These are phyloP conservation scores for Tyrannus savana DNA, from an alignment of 2,113 vertebrate species.

Conservation along the genomic window DNA sequence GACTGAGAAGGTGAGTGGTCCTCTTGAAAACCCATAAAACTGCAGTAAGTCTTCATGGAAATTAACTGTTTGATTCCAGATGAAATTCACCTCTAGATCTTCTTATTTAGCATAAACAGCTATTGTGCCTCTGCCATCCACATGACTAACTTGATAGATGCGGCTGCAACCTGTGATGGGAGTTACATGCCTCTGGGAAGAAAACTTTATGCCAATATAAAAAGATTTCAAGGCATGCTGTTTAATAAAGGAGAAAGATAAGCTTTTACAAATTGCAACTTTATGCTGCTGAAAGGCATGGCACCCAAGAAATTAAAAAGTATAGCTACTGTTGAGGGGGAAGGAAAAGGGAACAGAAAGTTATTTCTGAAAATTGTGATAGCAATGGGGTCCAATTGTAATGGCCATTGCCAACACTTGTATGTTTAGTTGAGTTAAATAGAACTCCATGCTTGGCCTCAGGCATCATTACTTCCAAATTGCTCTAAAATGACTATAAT, in stretches of 20 bases:
- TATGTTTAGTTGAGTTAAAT: constrained; percentile 23
- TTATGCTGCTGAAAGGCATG: not conserved
- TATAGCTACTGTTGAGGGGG: not conserved
- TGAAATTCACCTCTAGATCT: not conserved
- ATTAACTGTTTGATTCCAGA: not conserved
- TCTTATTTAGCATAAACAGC: not conserved
- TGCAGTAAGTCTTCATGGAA: not conserved
- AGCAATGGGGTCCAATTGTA: not conserved
- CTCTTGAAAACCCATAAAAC: not conserved
- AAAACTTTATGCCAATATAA: not conserved
- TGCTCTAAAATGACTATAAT: constrained; percentile 50
- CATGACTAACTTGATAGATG: not conserved
- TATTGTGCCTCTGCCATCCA: not conserved
- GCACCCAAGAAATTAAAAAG: not conserved
- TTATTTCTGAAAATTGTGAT: not conserved
- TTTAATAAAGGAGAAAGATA: not conserved
- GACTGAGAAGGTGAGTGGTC: not conserved
- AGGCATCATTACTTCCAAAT: constrained; percentile 56
- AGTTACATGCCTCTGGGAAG: not conserved
- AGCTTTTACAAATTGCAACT: not conserved
- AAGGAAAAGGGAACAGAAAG: not conserved
- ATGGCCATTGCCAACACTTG: not conserved
- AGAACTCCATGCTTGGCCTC: constrained; percentile 14
- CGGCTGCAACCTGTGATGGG: not conserved
- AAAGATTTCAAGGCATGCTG: not conserved